These are phyloP conservation scores for Leucophenga varia DNA, from an alignment of 1,140 invertebrate species.

Conservation along the genomic window DNA sequence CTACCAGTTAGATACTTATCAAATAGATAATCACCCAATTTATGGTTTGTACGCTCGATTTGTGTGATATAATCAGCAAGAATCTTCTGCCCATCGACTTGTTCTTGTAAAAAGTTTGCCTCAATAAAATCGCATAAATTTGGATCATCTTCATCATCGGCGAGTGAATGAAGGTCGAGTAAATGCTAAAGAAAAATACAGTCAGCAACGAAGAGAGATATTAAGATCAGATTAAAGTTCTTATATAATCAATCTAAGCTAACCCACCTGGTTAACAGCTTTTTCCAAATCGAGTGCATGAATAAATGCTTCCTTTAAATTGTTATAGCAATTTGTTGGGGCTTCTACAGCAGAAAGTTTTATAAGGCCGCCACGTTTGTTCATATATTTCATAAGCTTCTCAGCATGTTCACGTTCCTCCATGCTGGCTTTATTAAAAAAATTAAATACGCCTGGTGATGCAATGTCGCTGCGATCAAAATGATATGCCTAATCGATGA, in stretches of 20 bases:
- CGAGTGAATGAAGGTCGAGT: conserved; percentile 68
- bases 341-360: conserved; percentile 60
- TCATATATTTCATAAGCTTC: conserved; percentile 77
- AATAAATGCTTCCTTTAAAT: conserved; percentile 68
- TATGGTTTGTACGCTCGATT: conserved; percentile 69
- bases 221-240: conserved; percentile 1
- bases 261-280: conserved; percentile 70
- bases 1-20: conserved; percentile 59
- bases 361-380: conserved; percentile 76
- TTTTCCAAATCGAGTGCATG: conserved; percentile 77
- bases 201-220: background rate
- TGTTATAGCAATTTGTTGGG: conserved; percentile 67
- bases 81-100: conserved; percentile 76
- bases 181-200: conserved; percentile 60
- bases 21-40: conserved; percentile 73
- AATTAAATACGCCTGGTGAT: conserved; percentile 68
- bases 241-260: background rate
- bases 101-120: conserved; percentile 70
- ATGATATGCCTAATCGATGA: conserved; percentile 65
- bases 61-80: conserved; percentile 72
- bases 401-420: conserved; percentile 79
- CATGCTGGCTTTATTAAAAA: conserved; percentile 70
- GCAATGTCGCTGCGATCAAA: conserved; percentile 82
- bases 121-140: conserved; percentile 75
- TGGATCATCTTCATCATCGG: conserved; percentile 67